Evolutionary conservation across 2,113 vertebrate genomes (phyloP).

Genomic region (Suricata suricatta): DNA sequence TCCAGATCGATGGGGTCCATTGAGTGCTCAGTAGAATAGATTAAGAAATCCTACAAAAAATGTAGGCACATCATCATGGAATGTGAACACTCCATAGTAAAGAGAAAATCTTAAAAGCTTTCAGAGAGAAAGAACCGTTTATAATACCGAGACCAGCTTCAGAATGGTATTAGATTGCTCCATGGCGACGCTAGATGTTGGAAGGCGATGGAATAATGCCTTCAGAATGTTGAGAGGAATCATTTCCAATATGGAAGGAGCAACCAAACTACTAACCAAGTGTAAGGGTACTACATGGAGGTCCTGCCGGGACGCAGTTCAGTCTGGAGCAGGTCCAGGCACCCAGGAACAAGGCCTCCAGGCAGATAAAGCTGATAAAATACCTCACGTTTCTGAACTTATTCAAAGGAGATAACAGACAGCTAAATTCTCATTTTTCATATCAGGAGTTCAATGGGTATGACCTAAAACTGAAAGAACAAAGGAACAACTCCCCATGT

Average conservation of each 20-base stretch:
- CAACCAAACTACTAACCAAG: neutral
- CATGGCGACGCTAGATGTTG: neutral
- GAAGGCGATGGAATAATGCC: neutral
- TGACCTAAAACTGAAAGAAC: neutral
- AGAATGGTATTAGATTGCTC: neutral
- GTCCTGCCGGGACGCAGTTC: neutral
- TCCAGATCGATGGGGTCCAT: neutral
- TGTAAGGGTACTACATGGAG: neutral
- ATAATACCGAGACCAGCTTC: neutral
- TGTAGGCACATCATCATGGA: neutral
- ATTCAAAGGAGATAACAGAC: neutral
- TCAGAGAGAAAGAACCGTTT: neutral
- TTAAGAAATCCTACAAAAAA: neutral
- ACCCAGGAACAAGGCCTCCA: neutral
- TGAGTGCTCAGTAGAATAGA: neutral
- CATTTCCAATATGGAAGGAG: neutral
- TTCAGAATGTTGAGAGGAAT: neutral
- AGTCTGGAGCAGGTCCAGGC: neutral
- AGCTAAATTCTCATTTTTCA: neutral
- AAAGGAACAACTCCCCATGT: too few relatives aligned
- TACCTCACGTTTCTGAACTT: neutral
- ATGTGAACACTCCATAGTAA: neutral
- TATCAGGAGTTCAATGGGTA: neutral
- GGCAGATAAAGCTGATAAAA: neutral
- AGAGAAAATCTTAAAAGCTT: neutral